Evolutionary conservation across 2,113 vertebrate species (phyloP), one percentile per base, ranked within the genome.

Genomic region (Arenaria interpres): DNA sequence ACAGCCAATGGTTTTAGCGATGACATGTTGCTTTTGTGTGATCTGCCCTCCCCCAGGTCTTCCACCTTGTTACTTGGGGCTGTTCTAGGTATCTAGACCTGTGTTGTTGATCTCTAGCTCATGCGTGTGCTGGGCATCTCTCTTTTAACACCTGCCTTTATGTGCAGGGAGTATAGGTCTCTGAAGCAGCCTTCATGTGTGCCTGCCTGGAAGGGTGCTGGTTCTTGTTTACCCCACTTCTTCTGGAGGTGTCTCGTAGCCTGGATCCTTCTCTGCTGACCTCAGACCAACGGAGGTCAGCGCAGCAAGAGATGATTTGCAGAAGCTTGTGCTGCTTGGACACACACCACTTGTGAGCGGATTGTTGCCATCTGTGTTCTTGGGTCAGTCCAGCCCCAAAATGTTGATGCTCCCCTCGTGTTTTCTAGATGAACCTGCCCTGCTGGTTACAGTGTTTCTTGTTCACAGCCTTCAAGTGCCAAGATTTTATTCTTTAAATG

Each of bases 271-370:
- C 0, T 0, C 71, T 88, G 62, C 56, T 30, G 24, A 0, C 67
- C 45, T 48, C 0, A 0, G 63, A 69, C 76, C 59, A 14, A 10
- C 0, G 0, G n/a, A 51, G 37, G 46, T 23, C n/a, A 23, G n/a
- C 1, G 1, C 39, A 54, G 71, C 45, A 62, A 24, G 80, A 71
- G 56, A 16, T 8, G 16, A 54, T 54, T 59, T 27, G 22, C 56
- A 64, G 78, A 39, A 75, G 45, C 35, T 82, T 10, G 6, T 46
- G 21, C 46, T 92, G 51, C 83, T 66, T 69, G 59, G 54, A 19
- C 46, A 30, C 25, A 24, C 6, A 59, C 1, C 25, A 7, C 22
- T 48, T 43, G 8, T 22, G 74, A 35, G 18, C 2, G 8, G 15
- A 6, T 82, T 82, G 62, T 64, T 95, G 67, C 41, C 43, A 30